Conservation (phyloP, 2,888 invertebrate genomes). For the Drosophila atroscutellata region DNA sequence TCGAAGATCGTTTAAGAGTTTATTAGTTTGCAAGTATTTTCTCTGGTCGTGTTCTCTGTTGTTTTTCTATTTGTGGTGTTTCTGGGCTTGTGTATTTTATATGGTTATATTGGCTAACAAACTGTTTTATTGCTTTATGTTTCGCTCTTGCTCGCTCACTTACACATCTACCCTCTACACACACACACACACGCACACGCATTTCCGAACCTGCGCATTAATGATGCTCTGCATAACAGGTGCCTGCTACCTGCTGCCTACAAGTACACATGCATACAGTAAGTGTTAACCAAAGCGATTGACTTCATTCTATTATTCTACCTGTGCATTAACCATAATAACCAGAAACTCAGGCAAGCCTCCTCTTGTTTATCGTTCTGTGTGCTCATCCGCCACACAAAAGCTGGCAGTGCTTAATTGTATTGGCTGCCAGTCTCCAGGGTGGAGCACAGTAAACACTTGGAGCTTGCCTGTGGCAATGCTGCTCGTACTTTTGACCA, state of each 20-base stretch:
- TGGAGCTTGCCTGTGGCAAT: conserved; percentile 40
- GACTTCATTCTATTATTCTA: background rate
- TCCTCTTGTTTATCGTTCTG: conserved; percentile 49
- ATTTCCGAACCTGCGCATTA: conserved; percentile 61
- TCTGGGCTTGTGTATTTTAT: conserved; percentile 27
- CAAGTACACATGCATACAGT: conserved; percentile 89
- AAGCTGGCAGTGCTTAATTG: conserved; percentile 56
- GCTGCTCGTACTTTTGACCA: conserved; percentile 2
- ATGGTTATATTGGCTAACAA: conserved; percentile 61
- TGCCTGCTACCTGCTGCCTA: conserved; percentile 88
- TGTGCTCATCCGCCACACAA: conserved; percentile 68
- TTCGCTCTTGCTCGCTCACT: conserved; percentile 42
- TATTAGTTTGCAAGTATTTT: conserved; percentile 38
- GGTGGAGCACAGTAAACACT: conserved; percentile 60
- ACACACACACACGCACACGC: conserved; percentile 32
- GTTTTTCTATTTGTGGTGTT: conserved; percentile 50
- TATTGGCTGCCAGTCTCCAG: conserved; percentile 63
- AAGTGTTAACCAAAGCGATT: conserved; percentile 84
- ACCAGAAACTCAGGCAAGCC: conserved; percentile 30
- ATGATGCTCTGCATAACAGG: conserved; percentile 82
- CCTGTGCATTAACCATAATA: conserved; percentile 27
- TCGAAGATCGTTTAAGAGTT: background rate
- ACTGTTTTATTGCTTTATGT: conserved; percentile 70
- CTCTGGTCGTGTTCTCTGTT: background rate
- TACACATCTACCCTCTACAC: conserved; percentile 25